Evolutionary conservation across 2,888 invertebrate species (phyloP).

Genomic region (Synergus umbraculus): DNA sequence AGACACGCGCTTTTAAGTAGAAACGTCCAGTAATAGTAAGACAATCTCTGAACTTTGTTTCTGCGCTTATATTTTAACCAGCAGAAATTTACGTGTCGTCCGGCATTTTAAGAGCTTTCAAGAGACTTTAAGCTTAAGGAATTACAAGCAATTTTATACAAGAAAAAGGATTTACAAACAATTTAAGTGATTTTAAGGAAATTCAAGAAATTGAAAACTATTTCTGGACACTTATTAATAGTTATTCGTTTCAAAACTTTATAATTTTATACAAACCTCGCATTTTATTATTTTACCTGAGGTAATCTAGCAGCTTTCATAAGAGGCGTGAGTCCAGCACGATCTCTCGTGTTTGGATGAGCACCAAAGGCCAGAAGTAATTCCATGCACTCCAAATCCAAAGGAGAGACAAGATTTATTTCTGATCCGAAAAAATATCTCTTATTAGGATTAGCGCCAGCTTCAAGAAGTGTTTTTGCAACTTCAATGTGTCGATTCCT

Average conservation of each 20-base stretch:
- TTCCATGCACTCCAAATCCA: constrained; percentile 89
- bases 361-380: constrained; percentile 91
- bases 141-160: too few relatives aligned
- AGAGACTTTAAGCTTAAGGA: too few relatives aligned
- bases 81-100: too few relatives aligned
- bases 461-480: constrained; percentile 85
- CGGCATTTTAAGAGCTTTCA: too few relatives aligned
- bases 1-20: too few relatives aligned
- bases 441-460: constrained; percentile 94
- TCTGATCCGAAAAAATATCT: constrained; percentile 95
- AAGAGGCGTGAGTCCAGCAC: constrained; percentile 92
- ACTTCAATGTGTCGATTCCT: constrained; percentile 90
- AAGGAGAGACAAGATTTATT: constrained; percentile 89
- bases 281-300: constrained; percentile 79
- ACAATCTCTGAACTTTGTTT: neutral
- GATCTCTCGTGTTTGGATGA: constrained; percentile 90
- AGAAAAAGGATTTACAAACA: too few relatives aligned
- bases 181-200: too few relatives aligned
- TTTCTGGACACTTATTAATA: too few relatives aligned
- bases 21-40: neutral
- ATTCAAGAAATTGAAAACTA: too few relatives aligned
- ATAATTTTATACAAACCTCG: too few relatives aligned
- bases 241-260: too few relatives aligned
- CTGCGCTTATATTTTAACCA: too few relatives aligned
- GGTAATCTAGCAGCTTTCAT: constrained; percentile 93